Conservation (phyloP, 1,140 invertebrate species). For the Rhopalosiphum padi region DNA sequence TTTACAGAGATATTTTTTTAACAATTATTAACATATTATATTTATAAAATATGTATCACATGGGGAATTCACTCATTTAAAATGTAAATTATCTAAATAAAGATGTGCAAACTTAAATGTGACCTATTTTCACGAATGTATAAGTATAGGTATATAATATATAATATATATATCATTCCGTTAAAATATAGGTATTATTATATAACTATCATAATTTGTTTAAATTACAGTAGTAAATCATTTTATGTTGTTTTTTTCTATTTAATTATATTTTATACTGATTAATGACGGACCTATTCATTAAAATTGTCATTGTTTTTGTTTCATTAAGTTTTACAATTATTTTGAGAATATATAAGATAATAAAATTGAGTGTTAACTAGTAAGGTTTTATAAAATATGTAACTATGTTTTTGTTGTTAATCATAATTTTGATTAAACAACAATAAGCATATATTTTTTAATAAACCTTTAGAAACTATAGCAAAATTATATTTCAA, state of each 20-base stretch:
- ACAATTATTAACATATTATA: no score
- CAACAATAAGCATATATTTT: background rate
- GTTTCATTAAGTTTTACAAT: slow-evolving; percentile 25
- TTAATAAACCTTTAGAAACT: background rate
- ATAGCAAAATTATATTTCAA: background rate
- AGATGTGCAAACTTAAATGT: no score
- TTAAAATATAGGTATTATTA: no score
- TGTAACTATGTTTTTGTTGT: background rate
- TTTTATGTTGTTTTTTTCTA: slow-evolving; percentile 4
- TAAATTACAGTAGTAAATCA: background rate
- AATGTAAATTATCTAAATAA: no score
- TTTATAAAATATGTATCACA: no score
- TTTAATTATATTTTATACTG: background rate
- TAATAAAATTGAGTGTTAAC: background rate
- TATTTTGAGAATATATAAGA: background rate
- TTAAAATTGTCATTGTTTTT: background rate
- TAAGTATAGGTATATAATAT: no score
- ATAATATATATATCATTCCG: background rate
- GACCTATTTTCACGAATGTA: no score
- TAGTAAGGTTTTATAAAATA: background rate
- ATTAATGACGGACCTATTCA: background rate
- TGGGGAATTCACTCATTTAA: no score
- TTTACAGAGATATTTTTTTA: no score
- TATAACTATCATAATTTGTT: background rate
- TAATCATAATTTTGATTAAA: background rate